These are phyloP conservation scores for Diadophis punctatus DNA, from an alignment of 2,113 vertebrate species.

Conservation along the genomic window DNA sequence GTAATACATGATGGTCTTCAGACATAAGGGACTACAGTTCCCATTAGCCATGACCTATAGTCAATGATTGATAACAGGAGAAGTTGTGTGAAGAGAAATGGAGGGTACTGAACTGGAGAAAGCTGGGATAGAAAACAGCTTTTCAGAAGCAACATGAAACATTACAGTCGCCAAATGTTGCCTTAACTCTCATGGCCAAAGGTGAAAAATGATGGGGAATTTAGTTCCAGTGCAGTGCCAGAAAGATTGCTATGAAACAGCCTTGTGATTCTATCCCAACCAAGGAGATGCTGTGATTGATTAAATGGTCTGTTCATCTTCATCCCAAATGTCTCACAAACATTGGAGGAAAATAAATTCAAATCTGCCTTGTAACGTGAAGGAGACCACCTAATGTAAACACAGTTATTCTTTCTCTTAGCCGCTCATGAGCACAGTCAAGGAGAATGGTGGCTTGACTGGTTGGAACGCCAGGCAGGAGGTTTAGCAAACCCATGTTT, in stretches of 20 bases:
- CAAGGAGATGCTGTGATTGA: neutral
- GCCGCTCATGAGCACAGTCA: neutral
- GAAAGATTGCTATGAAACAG: neutral
- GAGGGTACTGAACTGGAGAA: neutral
- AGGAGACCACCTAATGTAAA: neutral
- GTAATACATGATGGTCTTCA: neutral
- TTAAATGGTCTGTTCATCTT: neutral
- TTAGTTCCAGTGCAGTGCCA: neutral
- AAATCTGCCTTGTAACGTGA: neutral
- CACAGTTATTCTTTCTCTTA: neutral
- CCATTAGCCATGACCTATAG: neutral
- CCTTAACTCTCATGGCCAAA: neutral
- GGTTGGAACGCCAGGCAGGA: neutral
- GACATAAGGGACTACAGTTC: neutral
- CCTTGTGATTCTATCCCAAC: neutral
- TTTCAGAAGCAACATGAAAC: neutral
- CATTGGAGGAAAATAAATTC: neutral
- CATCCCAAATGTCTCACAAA: neutral
- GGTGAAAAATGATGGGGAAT: neutral
- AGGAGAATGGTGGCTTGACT: neutral
- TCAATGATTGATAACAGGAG: neutral
- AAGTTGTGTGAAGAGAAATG: neutral
- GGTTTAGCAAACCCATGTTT: neutral
- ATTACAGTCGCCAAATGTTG: neutral
- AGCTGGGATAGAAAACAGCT: neutral